phyloP scores from a whole-genome alignment of 2,888 invertebrate genomes.

The Perizoma flavofasciatum region DNA sequence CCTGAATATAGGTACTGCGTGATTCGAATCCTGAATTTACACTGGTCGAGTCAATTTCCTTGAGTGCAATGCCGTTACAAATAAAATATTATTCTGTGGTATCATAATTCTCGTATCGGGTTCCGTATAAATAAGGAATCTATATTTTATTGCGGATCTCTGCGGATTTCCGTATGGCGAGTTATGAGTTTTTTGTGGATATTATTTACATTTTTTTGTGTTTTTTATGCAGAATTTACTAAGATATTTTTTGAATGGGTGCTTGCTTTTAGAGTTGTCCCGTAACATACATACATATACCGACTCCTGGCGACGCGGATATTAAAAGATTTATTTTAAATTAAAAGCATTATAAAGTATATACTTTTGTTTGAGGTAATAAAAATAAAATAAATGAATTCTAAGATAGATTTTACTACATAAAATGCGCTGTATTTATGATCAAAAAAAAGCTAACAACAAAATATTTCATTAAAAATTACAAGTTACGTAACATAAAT shows the following conservation, averaged over 20 bases:
- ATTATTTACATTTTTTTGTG: constrained; percentile 45
- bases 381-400: too few relatives aligned
- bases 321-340: too few relatives aligned
- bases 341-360: too few relatives aligned
- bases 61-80: constrained; percentile 62
- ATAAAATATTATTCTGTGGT: constrained; percentile 55
- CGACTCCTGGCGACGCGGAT: too few relatives aligned
- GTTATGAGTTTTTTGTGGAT: constrained; percentile 41
- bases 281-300: too few relatives aligned
- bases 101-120: constrained; percentile 52
- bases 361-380: too few relatives aligned
- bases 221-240: constrained; percentile 17
- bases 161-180: constrained; percentile 47
- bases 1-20: constrained; percentile 2
- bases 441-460: too few relatives aligned
- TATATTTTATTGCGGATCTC: constrained; percentile 58
- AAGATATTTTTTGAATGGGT: constrained; percentile 2
- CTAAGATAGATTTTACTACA: too few relatives aligned
- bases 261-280: background rate
- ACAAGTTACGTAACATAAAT: too few relatives aligned
- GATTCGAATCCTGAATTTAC: constrained; percentile 43
- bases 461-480: too few relatives aligned
- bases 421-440: too few relatives aligned
- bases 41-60: constrained; percentile 59
- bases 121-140: constrained; percentile 53